Conservation (phyloP, 2,113 vertebrate genomes). For the Neolamprologus variostigma region DNA sequence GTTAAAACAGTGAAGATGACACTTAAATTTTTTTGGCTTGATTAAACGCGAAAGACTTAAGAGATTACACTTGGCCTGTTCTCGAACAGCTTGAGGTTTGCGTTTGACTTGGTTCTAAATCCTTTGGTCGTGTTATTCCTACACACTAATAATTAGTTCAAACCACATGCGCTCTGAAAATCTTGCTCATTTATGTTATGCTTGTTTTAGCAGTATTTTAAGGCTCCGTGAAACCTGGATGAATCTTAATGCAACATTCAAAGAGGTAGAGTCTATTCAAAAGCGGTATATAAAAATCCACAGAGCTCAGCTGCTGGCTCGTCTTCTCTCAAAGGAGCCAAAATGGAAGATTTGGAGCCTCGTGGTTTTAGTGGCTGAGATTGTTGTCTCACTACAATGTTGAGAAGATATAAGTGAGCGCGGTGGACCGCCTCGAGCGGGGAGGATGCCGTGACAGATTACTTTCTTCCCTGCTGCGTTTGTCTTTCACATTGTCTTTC, state of each 20-base stretch:
- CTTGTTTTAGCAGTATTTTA: background rate
- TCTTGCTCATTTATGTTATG: background rate
- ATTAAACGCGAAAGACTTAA: background rate
- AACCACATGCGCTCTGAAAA: background rate
- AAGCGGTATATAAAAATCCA: slow-evolving; percentile 9
- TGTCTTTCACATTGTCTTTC: background rate
- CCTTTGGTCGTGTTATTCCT: background rate
- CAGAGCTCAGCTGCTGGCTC: background rate
- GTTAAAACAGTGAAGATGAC: background rate
- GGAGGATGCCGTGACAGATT: background rate
- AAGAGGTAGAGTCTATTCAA: background rate
- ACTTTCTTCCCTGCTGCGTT: background rate
- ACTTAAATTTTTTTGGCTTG: background rate
- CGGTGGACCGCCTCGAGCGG: slow-evolving; percentile 5
- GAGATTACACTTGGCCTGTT: background rate
- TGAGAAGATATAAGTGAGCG: background rate
- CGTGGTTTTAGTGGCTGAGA: slow-evolving; percentile 21
- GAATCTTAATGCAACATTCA: background rate
- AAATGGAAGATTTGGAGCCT: slow-evolving; percentile 25
- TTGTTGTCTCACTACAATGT: slow-evolving; percentile 16
- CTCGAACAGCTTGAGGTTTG: background rate
- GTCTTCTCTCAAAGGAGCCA: background rate
- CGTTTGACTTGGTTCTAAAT: background rate
- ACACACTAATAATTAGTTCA: background rate
- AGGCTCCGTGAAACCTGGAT: background rate